phyloP scores from a whole-genome alignment of 2,888 invertebrate species.

The Drosophila tripunctata region DNA sequence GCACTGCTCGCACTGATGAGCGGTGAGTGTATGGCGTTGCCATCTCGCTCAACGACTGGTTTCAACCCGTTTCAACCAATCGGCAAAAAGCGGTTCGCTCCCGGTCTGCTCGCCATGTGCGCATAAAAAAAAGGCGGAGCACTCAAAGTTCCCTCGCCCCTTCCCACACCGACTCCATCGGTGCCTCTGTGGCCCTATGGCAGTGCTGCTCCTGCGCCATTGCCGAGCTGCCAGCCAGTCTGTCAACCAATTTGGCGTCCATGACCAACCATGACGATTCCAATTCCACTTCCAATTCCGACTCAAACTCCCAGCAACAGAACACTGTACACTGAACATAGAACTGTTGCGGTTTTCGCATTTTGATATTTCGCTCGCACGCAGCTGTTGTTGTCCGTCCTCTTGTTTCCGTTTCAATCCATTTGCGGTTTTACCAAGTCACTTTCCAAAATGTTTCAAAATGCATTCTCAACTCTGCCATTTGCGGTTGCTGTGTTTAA shows the following conservation, averaged over 20 bases:
- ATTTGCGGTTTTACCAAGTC: slow-evolving; percentile 51
- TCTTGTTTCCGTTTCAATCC: slow-evolving; percentile 25
- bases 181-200: slow-evolving; percentile 31
- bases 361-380: slow-evolving; percentile 60
- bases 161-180: slow-evolving; percentile 15
- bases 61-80: slow-evolving; percentile 70
- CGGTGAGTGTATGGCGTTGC: slow-evolving; percentile 27
- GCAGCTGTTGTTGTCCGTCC: slow-evolving; percentile 39
- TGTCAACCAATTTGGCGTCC: slow-evolving; percentile 81
- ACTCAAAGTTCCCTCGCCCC: slow-evolving; percentile 30
- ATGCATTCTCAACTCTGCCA: slow-evolving; percentile 38
- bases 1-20: slow-evolving; percentile 47
- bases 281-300: slow-evolving; percentile 17
- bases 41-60: slow-evolving; percentile 63
- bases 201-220: slow-evolving; percentile 55
- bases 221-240: slow-evolving; percentile 61
- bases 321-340: slow-evolving; percentile 7
- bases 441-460: slow-evolving; percentile 38
- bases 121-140: slow-evolving; percentile 72
- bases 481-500: slow-evolving; percentile 41
- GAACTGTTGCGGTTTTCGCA: slow-evolving; percentile 45
- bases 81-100: slow-evolving; percentile 66
- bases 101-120: slow-evolving; percentile 50
- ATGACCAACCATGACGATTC: slow-evolving; percentile 79
- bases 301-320: slow-evolving; percentile 8